A percentile compares a stretch with the other conserved stretches of the same genome.
These are phyloP conservation scores for Pedicia rivosa DNA, from an alignment of 2,888 invertebrate species.

Conservation along the genomic window DNA sequence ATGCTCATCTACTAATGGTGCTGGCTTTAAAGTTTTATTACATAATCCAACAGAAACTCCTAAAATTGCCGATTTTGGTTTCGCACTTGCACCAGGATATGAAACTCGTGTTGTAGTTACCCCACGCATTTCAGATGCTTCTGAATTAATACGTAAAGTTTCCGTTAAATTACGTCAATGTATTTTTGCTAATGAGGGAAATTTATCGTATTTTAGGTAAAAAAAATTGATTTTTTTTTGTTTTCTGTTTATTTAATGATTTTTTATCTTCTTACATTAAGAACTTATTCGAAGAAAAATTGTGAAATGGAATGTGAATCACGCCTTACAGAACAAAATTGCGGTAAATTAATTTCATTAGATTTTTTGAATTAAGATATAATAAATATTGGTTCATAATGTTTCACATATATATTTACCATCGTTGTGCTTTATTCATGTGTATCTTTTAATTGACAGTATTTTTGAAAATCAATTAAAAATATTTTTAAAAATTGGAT, in stretches of 20 bases:
- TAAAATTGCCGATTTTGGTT: constrained; percentile 59
- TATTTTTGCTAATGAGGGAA: constrained; percentile 54
- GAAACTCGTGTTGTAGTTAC: constrained; percentile 53
- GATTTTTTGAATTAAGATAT: too few relatives aligned
- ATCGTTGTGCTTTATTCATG: too few relatives aligned
- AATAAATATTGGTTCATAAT: too few relatives aligned
- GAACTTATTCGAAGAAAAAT: constrained; percentile 63
- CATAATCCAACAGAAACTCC: constrained; percentile 72
- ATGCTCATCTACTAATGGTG: constrained; percentile 58
- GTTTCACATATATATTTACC: too few relatives aligned
- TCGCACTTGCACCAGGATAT: constrained; percentile 51
- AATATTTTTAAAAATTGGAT: too few relatives aligned
- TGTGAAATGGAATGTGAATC: constrained; percentile 70
- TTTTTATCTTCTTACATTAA: too few relatives aligned
- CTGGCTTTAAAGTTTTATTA: constrained; percentile 39
- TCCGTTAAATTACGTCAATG: constrained; percentile 47
- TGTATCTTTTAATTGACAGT: too few relatives aligned
- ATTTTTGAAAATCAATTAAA: too few relatives aligned
- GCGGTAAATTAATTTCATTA: too few relatives aligned
- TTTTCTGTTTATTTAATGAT: too few relatives aligned
- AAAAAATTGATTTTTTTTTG: too few relatives aligned
- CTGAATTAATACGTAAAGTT: constrained; percentile 36
- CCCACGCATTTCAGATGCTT: constrained; percentile 48
- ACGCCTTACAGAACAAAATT: constrained; percentile 38
- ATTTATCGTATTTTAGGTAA: constrained; percentile 39